These are phyloP conservation scores for Sinocyclocheilus maitianheensis DNA, from an alignment of 2,113 vertebrate genomes.

Conservation along the genomic window DNA sequence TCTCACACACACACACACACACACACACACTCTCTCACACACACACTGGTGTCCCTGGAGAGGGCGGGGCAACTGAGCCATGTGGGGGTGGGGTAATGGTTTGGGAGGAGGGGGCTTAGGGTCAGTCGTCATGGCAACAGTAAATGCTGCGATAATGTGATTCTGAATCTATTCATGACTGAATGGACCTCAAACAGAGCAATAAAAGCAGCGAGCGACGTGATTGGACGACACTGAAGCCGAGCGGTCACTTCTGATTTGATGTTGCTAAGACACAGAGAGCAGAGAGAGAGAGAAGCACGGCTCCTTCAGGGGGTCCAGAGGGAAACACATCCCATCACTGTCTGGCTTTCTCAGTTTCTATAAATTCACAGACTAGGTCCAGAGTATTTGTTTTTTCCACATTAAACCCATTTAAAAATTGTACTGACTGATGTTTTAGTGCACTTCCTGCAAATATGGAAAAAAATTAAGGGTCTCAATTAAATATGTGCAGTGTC, in stretches of 20 bases:
- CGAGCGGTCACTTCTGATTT: slow-evolving; percentile 46
- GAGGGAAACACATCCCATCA: neutral
- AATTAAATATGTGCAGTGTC: too few relatives aligned
- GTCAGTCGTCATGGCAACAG: slow-evolving; percentile 65
- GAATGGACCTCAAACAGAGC: slow-evolving; percentile 36
- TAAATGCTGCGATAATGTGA: slow-evolving; percentile 62
- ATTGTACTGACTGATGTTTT: too few relatives aligned
- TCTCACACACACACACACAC: neutral
- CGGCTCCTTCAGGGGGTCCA: neutral
- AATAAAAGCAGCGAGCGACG: slow-evolving; percentile 7
- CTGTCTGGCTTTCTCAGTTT: neutral
- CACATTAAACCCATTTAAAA: too few relatives aligned
- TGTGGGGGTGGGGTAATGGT: neutral
- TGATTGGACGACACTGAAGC: slow-evolving; percentile 40
- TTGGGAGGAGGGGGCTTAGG: slow-evolving; percentile 8
- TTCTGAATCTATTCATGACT: slow-evolving; percentile 56
- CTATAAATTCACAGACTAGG: neutral
- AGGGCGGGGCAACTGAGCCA: slow-evolving; percentile 43
- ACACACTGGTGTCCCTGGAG: slow-evolving; percentile 19
- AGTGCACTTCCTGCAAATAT: too few relatives aligned
- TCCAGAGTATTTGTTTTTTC: too few relatives aligned
- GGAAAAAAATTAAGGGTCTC: too few relatives aligned
- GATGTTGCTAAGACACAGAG: slow-evolving; percentile 57
- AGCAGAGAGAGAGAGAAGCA: slow-evolving; percentile 2
- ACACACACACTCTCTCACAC: neutral